Percentiles rank a stretch among this genome's conserved stretches.
phyloP scores from a whole-genome alignment of 1,140 invertebrate species.

The Pogonognathellus flavescens region DNA sequence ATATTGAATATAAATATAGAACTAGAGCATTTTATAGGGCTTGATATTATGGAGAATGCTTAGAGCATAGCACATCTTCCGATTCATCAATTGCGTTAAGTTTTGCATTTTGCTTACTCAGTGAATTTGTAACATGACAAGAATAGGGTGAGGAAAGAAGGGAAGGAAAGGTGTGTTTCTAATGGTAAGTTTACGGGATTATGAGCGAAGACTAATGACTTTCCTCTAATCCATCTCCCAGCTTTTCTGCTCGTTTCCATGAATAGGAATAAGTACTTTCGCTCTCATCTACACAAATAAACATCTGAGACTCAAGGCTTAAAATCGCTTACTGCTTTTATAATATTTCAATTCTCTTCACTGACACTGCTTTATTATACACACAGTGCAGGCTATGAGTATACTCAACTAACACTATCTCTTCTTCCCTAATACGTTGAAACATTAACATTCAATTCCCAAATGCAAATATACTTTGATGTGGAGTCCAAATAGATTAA shows the following conservation, averaged over 20 bases:
- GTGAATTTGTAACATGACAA: constrained; percentile 14
- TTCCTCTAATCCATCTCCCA: constrained; percentile 41
- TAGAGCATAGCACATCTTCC: constrained; percentile 7
- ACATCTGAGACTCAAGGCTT: constrained; percentile 18
- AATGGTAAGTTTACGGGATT: constrained; percentile 25
- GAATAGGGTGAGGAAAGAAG: background rate
- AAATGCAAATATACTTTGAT: no score
- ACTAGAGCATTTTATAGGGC: no score
- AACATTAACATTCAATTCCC: no score
- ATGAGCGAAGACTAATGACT: constrained; percentile 44
- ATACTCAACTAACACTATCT: no score
- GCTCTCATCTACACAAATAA: constrained; percentile 28
- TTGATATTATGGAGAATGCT: background rate
- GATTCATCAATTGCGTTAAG: background rate
- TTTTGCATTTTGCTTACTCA: constrained; percentile 33
- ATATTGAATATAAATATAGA: no score
- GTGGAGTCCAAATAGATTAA: no score
- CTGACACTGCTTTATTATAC: no score
- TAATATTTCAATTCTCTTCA: no score
- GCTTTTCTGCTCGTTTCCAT: constrained; percentile 29
- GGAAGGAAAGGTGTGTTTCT: constrained; percentile 33
- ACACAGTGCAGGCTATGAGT: no score
- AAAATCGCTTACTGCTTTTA: no score
- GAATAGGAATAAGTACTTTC: constrained; percentile 26
- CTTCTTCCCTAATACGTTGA: no score